Conservation (phyloP, 2,797 vertebrate genomes). For the Spinibarbus caldwelli region DNA sequence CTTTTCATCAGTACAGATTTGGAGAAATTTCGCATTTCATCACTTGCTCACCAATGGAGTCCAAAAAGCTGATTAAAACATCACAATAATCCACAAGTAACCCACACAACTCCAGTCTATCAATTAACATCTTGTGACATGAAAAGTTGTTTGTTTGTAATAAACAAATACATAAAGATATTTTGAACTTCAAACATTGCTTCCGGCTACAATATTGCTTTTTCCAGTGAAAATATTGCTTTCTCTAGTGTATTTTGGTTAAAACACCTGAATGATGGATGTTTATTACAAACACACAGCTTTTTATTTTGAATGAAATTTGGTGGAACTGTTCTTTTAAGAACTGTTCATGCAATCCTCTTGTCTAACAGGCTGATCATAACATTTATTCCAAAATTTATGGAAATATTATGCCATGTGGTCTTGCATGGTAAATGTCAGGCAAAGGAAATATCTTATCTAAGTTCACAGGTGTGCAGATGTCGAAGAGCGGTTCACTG, state of each 20-base stretch:
- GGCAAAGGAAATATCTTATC: conserved; percentile 8
- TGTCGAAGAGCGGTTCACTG: not conserved
- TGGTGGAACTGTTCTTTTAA: not conserved
- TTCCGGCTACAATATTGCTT: too few relatives aligned
- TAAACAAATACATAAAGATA: too few relatives aligned
- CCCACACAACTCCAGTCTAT: too few relatives aligned
- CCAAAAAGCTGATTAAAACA: too few relatives aligned
- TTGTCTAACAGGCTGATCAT: not conserved
- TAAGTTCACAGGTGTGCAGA: conserved; percentile 21
- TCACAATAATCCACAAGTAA: too few relatives aligned
- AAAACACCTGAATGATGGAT: not conserved
- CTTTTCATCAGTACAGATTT: not conserved
- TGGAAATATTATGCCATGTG: conserved; percentile 9
- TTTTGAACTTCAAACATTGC: too few relatives aligned
- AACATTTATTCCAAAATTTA: conserved; percentile 30
- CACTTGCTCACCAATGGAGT: too few relatives aligned
- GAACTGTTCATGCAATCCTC: not conserved
- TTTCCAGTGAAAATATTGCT: too few relatives aligned
- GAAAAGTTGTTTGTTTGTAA: too few relatives aligned
- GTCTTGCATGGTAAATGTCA: conserved; percentile 26
- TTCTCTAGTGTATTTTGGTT: too few relatives aligned
- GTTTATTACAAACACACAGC: not conserved
- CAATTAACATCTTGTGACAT: too few relatives aligned
- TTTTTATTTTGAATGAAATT: not conserved
- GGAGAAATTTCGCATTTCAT: too few relatives aligned